Conservation (phyloP, 2,888 invertebrate species). For the Nasonovia ribisnigri region DNA sequence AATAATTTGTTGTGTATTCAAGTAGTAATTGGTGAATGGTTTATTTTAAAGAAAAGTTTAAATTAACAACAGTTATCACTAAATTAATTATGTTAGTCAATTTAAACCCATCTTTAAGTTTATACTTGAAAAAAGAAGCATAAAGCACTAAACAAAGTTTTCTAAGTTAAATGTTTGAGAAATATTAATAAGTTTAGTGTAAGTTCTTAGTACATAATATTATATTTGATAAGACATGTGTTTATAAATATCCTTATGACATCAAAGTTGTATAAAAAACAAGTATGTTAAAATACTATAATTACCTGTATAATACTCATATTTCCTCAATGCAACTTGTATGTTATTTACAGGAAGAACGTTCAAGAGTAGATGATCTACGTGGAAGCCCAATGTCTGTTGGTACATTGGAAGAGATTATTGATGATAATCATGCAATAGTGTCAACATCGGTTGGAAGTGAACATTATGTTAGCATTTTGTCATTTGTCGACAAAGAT, state of each 20-base stretch:
- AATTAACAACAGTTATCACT: neutral
- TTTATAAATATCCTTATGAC: neutral
- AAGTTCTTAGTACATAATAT: neutral
- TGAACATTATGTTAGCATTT: conserved; percentile 98
- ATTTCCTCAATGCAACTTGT: neutral
- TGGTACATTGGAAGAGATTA: conserved; percentile 98
- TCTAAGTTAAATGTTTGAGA: neutral
- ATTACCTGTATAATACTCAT: neutral
- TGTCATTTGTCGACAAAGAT: conserved; percentile 99
- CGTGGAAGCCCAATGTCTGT: conserved; percentile 99
- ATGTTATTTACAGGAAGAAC: conserved; percentile 78
- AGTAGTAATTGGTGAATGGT: neutral
- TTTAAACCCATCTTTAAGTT: neutral
- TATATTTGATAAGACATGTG: neutral
- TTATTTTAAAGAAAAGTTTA: neutral
- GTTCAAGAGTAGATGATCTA: conserved; percentile 97
- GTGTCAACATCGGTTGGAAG: conserved; percentile 99
- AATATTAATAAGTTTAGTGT: neutral
- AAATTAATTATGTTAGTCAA: neutral
- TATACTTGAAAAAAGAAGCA: neutral
- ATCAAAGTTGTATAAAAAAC: no score
- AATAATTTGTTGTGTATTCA: neutral
- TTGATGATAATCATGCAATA: conserved; percentile 99
- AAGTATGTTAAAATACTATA: neutral
- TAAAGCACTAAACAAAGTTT: neutral